These are phyloP conservation scores for Gymnoscelis rufifasciata DNA, from an alignment of 2,888 invertebrate genomes.

Conservation along the genomic window DNA sequence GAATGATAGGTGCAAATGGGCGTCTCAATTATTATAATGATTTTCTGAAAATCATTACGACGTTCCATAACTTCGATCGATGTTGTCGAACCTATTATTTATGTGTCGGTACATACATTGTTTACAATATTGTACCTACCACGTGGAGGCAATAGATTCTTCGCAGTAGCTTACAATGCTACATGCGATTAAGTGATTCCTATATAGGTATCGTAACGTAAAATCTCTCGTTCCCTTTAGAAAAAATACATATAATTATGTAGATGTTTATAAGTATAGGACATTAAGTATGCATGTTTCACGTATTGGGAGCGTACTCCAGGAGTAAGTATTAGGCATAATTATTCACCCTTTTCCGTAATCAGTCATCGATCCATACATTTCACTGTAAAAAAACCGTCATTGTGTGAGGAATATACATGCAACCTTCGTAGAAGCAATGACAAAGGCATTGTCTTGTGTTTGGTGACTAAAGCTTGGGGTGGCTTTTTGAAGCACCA, in stretches of 20 bases:
- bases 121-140: slow-evolving; percentile 1
- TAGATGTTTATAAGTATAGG: no score
- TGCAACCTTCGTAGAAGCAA: slow-evolving; percentile 51
- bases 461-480: slow-evolving; percentile 56
- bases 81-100: slow-evolving; percentile 21
- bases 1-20: slow-evolving; percentile 9
- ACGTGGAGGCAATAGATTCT: slow-evolving; percentile 11
- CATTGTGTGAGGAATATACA: slow-evolving; percentile 26
- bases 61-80: slow-evolving; percentile 17
- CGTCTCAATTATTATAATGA: slow-evolving; percentile 21
- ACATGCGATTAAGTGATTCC: slow-evolving; percentile 3
- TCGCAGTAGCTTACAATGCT: slow-evolving; percentile 10
- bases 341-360: slow-evolving; percentile 21
- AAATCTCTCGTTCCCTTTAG: no score
- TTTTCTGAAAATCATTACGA: slow-evolving; percentile 26
- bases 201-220: no score
- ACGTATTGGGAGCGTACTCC: background rate
- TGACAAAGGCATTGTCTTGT: slow-evolving; percentile 70
- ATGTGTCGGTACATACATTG: slow-evolving; percentile 9
- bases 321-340: background rate
- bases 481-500: slow-evolving; percentile 39
- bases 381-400: slow-evolving; percentile 19
- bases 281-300: no score
- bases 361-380: slow-evolving; percentile 22
- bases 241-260: no score